These are phyloP conservation scores for Ormyrus labotus DNA, from an alignment of 2,888 invertebrate genomes.

Conservation along the genomic window DNA sequence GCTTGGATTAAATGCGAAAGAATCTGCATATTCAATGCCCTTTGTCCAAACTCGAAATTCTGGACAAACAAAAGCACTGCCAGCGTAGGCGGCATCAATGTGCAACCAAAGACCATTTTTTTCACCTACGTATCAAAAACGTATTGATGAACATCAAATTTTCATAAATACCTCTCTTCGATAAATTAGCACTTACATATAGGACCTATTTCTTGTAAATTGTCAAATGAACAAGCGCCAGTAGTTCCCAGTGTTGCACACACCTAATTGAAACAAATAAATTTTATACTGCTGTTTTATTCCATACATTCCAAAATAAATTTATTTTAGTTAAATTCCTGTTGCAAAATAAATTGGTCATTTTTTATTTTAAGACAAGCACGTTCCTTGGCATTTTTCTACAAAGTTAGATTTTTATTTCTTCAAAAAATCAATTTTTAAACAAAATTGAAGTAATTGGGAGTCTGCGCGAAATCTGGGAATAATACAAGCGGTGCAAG, in stretches of 20 bases:
- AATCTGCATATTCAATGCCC: slow-evolving; percentile 94
- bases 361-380: not conserved
- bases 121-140: slow-evolving; percentile 76
- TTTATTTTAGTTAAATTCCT: not conserved
- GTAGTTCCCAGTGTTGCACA: slow-evolving; percentile 98
- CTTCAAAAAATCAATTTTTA: too few relatives aligned
- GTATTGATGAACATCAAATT: not conserved
- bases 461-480: not conserved
- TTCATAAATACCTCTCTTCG: not conserved
- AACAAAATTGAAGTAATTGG: not conserved
- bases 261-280: slow-evolving; percentile 78
- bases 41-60: slow-evolving; percentile 94
- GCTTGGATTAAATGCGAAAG: slow-evolving; percentile 98
- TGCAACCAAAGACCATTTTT: slow-evolving; percentile 95
- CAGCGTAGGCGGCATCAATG: slow-evolving; percentile 98
- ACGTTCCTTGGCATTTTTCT: not conserved
- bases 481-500: slow-evolving; percentile 13
- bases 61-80: slow-evolving; percentile 96
- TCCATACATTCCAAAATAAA: too few relatives aligned
- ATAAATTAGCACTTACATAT: slow-evolving; percentile 78
- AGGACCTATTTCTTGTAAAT: slow-evolving; percentile 80
- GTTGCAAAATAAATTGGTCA: not conserved
- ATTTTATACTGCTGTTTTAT: not conserved
- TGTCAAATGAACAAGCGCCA: slow-evolving; percentile 97
- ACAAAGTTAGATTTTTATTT: not conserved